Evolutionary conservation across 2,113 vertebrate genomes (phyloP).

Genomic region (Dicerorhinus sumatrensis): DNA sequence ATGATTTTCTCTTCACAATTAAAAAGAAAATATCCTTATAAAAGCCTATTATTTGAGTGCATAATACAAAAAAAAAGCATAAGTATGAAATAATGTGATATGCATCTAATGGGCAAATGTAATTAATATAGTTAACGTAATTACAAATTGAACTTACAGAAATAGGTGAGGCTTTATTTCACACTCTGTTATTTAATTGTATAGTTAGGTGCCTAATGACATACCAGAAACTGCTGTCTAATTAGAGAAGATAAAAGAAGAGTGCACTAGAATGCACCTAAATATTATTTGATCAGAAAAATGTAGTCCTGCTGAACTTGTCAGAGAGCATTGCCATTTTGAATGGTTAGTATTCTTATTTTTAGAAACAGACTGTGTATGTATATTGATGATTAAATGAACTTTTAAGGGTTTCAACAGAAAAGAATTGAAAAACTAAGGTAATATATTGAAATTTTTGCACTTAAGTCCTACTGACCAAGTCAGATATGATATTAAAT

Average conservation of each 20-base stretch:
- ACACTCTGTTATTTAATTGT: not conserved
- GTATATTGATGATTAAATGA: not conserved
- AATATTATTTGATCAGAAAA: not conserved
- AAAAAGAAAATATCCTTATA: not conserved
- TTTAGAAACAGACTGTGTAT: not conserved
- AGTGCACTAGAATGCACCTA: not conserved
- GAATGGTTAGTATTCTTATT: not conserved
- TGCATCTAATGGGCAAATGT: not conserved
- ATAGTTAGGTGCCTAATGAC: not conserved
- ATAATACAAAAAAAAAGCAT: not conserved
- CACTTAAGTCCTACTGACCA: not conserved
- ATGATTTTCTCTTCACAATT: not conserved
- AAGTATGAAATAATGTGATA: not conserved
- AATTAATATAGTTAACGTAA: not conserved
- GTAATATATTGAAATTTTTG: not conserved
- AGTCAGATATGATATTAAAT: not conserved
- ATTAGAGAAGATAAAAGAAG: not conserved
- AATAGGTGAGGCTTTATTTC: not conserved
- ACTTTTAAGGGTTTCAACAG: not conserved
- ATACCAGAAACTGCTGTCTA: not conserved
- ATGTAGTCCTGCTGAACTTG: not conserved
- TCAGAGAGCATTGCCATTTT: not conserved
- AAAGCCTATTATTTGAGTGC: not conserved
- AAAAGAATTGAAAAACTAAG: not conserved
- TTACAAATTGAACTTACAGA: not conserved